A percentile compares a stretch with the other conserved stretches of the same genome.
phyloP scores from a whole-genome alignment of 2,797 vertebrate genomes.

The Pyrocephalus nanus region DNA sequence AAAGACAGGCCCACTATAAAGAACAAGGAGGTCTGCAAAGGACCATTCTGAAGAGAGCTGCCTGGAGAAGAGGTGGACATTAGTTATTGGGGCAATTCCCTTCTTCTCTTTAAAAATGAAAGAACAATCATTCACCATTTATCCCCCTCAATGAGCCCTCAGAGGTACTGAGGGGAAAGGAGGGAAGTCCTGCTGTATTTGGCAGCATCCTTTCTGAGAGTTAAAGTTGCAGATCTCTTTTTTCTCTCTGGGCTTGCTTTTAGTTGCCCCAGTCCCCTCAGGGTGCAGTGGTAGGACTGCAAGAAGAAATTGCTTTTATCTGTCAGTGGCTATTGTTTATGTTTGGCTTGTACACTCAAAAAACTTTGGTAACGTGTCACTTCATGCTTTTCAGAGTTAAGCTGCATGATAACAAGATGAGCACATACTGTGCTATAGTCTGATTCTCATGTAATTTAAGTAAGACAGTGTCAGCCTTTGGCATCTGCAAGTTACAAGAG shows the following conservation, averaged over 20 bases:
- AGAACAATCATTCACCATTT: not conserved
- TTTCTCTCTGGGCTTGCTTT: not conserved
- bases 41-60: not conserved
- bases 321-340: conserved; percentile 19
- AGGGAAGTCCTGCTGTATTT: not conserved
- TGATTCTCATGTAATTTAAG: conserved; percentile 13
- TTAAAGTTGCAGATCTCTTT: not conserved
- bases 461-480: conserved; percentile 25
- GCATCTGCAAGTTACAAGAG: conserved; percentile 28
- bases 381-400: conserved; percentile 6
- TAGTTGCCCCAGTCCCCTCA: conserved; percentile 1
- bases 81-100: not conserved
- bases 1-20: fast-evolving
- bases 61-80: not conserved
- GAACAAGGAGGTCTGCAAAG: not conserved
- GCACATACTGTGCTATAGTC: not conserved
- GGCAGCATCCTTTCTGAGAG: not conserved
- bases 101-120: not conserved
- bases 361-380: not conserved
- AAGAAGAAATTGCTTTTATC: conserved; percentile 36
- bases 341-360: not conserved
- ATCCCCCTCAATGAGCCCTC: not conserved
- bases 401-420: not conserved
- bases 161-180: not conserved
- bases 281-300: not conserved